These are phyloP conservation scores for Callorhinus ursinus DNA, from an alignment of 2,113 vertebrate genomes.

Conservation along the genomic window DNA sequence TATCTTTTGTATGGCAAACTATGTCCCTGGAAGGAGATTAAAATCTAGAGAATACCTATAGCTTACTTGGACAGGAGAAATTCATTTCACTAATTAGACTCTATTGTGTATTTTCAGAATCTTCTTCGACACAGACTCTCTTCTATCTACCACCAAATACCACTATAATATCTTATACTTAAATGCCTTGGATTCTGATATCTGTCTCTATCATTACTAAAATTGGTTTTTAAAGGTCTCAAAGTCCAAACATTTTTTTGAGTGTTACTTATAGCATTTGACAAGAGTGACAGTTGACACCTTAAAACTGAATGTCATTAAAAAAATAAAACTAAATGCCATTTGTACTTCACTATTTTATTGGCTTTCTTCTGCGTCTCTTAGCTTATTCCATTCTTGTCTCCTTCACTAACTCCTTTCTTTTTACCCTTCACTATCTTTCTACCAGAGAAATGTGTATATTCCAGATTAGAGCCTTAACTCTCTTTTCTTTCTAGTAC, in stretches of 20 bases:
- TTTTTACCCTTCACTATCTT: neutral
- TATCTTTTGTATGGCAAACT: neutral
- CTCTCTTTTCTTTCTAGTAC: neutral
- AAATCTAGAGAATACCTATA: neutral
- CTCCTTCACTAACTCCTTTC: neutral
- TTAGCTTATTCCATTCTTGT: neutral
- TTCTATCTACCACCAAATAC: neutral
- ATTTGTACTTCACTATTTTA: neutral
- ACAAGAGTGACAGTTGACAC: neutral
- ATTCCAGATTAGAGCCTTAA: neutral
- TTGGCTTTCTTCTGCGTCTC: neutral
- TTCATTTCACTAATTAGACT: neutral
- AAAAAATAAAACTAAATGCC: neutral
- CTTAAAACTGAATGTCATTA: neutral
- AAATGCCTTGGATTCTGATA: neutral
- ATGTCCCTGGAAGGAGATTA: neutral
- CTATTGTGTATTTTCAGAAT: neutral
- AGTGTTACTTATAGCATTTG: neutral
- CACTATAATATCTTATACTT: neutral
- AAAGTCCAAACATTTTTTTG: neutral
- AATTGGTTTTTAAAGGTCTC: conserved; percentile 1
- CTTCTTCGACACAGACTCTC: neutral
- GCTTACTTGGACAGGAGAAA: neutral
- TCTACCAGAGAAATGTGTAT: neutral
- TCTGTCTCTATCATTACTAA: neutral